Base-by-base conservation (phyloP, 37 sponge, comb jelly and placozoan genomes). In the Crambe crambe region DNA sequence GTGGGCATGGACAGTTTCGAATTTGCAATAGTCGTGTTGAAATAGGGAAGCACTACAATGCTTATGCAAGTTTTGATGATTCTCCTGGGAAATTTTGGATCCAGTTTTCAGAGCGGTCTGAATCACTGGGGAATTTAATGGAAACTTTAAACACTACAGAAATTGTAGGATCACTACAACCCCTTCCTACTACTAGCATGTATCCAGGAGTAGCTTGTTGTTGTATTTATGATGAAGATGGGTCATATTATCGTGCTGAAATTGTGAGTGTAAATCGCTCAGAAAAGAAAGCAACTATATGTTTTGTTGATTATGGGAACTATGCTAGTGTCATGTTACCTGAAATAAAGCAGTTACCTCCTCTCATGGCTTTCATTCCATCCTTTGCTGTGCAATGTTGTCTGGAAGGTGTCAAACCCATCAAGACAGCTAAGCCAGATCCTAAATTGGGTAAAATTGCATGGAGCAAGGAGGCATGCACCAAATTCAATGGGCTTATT, bases 281-380 rank as follows among this genome's bases (percentile, higher is more conserved):
- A 2, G 63, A 20, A 21, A 42, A 65, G 1, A 42, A 81, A 76
- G 89, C 81, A 1, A 62, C 71, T 18, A 86, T 94, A 1, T 67
- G 77, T 27, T 94, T 82, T 58, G 83, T 85, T 31, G 95, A 94
- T 78, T 94, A 91, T 44, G 95, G 95, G 1, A 87, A 94, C 73
- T 68, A 44, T 2, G 63, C 71, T 32, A 40, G 32, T n/a, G 66
- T 80, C 23, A 29, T 42, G 18, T 25, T 73, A 30, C 30, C 31
- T 12, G 76, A 54, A 26, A 22, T 88, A 17, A 57, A 42, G 15
- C 47, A 62, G 43, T 56, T 92, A 8, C 74, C 84, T 0, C 32
- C 60, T 29, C 31, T 1, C 20, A 35, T 92, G 57, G 42, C 64
- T 5, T 4, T 37, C 0, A 10, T 8, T 32, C 89, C 92, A 23